phyloP scores from a whole-genome alignment of 2,113 vertebrate species.

The Acrocephalus arundinaceus region DNA sequence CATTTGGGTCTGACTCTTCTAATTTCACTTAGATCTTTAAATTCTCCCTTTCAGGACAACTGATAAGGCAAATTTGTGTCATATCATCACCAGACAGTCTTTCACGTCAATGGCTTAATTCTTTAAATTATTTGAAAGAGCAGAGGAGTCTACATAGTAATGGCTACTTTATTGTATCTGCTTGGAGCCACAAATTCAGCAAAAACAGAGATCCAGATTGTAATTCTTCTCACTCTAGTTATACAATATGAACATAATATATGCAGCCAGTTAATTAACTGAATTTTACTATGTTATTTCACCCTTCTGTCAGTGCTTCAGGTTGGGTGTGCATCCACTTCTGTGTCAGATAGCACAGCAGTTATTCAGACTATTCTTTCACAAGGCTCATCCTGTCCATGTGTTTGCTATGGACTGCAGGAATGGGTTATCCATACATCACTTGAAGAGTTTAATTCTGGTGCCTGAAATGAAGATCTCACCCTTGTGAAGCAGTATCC shows the following conservation, averaged over 20 bases:
- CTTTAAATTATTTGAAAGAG: background rate
- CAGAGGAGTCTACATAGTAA: background rate
- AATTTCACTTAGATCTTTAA: background rate
- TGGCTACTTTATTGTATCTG: background rate
- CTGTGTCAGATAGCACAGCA: background rate
- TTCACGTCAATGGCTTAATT: background rate
- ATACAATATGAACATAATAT: background rate
- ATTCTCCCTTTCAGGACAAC: background rate
- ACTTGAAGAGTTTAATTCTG: background rate
- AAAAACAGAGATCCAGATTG: background rate
- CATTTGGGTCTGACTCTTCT: background rate
- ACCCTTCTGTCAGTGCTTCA: background rate
- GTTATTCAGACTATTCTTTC: background rate
- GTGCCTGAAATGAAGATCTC: conserved; percentile 2
- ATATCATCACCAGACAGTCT: background rate
- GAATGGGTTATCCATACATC: background rate
- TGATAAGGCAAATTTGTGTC: background rate
- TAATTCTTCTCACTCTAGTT: background rate
- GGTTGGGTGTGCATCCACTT: background rate
- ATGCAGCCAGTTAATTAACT: background rate
- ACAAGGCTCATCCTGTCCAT: background rate
- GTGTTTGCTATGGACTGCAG: rapidly evolving
- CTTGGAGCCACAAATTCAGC: background rate
- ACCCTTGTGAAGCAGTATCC: conserved; percentile 87
- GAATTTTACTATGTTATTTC: background rate